Conservation (phyloP, 2,113 vertebrate genomes). For the Myocastor coypus region DNA sequence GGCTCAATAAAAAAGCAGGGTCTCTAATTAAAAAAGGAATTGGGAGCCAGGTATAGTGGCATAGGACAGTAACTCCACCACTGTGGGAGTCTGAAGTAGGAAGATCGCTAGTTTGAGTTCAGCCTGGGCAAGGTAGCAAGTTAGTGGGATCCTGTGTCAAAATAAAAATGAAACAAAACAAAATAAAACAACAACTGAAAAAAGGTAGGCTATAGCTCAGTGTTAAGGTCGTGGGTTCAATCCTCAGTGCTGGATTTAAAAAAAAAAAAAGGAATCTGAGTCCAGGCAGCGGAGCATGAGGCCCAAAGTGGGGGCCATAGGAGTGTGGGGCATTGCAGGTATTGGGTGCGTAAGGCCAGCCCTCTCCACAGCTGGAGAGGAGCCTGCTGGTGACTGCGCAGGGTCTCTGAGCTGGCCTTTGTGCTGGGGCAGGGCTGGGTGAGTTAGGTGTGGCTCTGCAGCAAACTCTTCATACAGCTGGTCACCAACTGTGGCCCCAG, state of each 20-base stretch:
- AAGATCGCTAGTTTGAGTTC: too few relatives aligned
- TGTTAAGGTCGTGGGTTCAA: not conserved
- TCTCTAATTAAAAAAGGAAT: not conserved
- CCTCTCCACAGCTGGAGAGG: not conserved
- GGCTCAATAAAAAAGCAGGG: not conserved
- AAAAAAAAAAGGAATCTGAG: not conserved
- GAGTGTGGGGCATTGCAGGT: not conserved
- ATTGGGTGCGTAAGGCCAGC: not conserved
- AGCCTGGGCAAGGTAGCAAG: not conserved
- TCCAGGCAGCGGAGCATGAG: not conserved
- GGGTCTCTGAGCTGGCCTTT: not conserved
- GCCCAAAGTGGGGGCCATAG: not conserved
- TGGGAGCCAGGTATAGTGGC: not conserved
- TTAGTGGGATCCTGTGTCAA: not conserved
- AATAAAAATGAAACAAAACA: too few relatives aligned
- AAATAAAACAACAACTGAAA: not conserved
- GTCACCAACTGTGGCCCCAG: not conserved
- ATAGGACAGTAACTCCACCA: not conserved
- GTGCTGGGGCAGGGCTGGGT: not conserved
- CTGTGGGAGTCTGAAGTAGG: not conserved
- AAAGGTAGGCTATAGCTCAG: not conserved
- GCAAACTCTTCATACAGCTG: too few relatives aligned
- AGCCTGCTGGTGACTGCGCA: not conserved
- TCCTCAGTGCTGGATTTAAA: not conserved
- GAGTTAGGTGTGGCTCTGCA: accelerated